Evolutionary conservation across 1,140 invertebrate species (phyloP).

Genomic region (Papilio aristodemus): DNA sequence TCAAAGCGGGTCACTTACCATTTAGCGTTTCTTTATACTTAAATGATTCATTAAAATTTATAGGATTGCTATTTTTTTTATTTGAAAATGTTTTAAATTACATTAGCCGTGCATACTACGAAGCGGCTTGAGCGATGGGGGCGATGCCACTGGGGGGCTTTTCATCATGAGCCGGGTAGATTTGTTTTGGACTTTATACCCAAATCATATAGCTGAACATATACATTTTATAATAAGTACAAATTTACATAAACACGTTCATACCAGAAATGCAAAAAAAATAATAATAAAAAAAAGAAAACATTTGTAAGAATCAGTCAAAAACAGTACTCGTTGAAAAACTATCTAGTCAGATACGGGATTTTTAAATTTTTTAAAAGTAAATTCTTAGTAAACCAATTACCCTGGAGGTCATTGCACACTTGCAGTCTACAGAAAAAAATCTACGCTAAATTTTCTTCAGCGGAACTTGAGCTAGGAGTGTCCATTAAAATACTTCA

Average conservation of each 20-base stretch:
- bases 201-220: not conserved
- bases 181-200: conserved; percentile 35
- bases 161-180: conserved; percentile 39
- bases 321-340: too few species aligned
- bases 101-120: not conserved
- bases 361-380: not conserved
- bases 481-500: conserved; percentile 29
- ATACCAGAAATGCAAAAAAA: not conserved
- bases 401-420: not conserved
- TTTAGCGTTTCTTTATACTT: too few species aligned
- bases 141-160: conserved; percentile 36
- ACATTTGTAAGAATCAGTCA: too few species aligned
- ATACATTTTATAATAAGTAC: not conserved
- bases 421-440: conserved; percentile 13
- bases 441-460: conserved; percentile 23
- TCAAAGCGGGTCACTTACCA: too few species aligned
- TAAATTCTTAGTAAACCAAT: not conserved
- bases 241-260: too few species aligned
- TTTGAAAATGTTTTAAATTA: not conserved
- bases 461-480: not conserved
- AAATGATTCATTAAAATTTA: too few species aligned
- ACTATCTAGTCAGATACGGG: not conserved
- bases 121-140: conserved; percentile 30
- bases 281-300: not conserved
- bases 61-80: not conserved